A percentile compares a stretch with the other conserved stretches of the same genome.
Evolutionary conservation across 1,140 invertebrate species (phyloP).

Genomic region (Palaemon carinicauda): DNA sequence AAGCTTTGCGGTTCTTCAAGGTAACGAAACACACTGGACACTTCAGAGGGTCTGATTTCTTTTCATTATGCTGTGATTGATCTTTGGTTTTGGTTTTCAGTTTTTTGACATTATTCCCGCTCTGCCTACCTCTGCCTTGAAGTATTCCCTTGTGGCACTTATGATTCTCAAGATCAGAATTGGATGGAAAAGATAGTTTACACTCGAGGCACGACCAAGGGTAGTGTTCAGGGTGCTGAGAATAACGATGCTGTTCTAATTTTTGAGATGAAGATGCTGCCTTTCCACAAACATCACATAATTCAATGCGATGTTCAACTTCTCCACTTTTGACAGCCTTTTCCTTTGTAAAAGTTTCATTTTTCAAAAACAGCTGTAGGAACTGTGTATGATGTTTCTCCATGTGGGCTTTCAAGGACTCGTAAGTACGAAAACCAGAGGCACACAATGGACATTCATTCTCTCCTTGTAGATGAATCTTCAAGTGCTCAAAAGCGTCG

Average conservation of each 20-base stretch:
- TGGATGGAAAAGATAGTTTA: constrained; percentile 3
- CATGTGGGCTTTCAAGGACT: constrained; percentile 6
- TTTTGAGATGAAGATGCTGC: constrained; percentile 4
- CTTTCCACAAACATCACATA: constrained; percentile 42
- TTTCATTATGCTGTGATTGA: neutral
- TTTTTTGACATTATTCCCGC: constrained; percentile 5
- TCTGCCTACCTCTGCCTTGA: neutral
- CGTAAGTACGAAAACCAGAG: neutral
- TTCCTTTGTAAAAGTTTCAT: neutral
- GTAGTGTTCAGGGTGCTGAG: constrained; percentile 46
- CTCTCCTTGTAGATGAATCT: constrained; percentile 15
- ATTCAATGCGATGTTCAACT: neutral
- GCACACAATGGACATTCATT: constrained; percentile 35
- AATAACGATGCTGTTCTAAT: constrained; percentile 28
- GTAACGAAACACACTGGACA: constrained; percentile 25
- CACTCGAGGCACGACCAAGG: constrained; percentile 30
- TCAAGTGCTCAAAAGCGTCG: neutral
- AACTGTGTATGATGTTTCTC: constrained; percentile 4
- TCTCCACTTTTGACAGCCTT: neutral
- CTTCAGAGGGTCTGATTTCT: neutral
- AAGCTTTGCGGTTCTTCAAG: constrained; percentile 19
- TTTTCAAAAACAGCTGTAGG: constrained; percentile 20
- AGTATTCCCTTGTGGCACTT: neutral
- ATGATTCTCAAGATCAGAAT: constrained; percentile 1
- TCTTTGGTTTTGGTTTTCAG: neutral